Evolutionary conservation across 1,140 invertebrate genomes (phyloP), one percentile per base, ranked within the genome.

Genomic region (Solen grandis): DNA sequence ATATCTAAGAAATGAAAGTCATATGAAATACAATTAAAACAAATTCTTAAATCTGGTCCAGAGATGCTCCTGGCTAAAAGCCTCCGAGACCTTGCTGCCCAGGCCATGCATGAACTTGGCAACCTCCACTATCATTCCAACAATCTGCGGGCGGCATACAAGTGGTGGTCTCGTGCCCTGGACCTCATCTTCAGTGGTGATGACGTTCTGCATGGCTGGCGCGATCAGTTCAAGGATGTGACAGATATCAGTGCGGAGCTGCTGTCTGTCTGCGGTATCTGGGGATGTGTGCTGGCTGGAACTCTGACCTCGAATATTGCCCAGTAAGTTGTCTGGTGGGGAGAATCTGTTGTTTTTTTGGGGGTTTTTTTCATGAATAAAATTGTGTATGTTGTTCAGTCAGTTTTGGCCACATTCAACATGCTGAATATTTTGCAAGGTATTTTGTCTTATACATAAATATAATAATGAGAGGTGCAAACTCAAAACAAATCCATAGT

Each of bases 71-170:
- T 87, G 19, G 87, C 89, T 27, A 89, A 90, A 69, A 89, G 90
- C 66, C 84, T 90, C 79, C 91, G 84, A 63, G 86, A 88, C 31
- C 72, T 91, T 8, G 88, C 90, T 35, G 88, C 91, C 10, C 91
- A 92, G 60, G 92, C 91, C n/a, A 88, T 91, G 87, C 87, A 89
- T 85, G 92, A 92, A 81, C 80, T 91, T 27, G 92, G 90, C 46
- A 92, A 92, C 84, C 82, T 92, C n/a, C 87, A 88, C 46, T 92
- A 88, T 77, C 89, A 91, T 81, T 54, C 83, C 36, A 82, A 84
- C 33, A 90, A 91, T 66, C 54, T 31, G 78, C 91, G 90, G 80
- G 86, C 79, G 14, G 89, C 90, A 8, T 90, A 88, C 79, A 87
- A 88, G 31, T 90, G 87, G 86, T 92, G 91, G 91, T 75, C 84